Conservation (phyloP, 2,113 vertebrate species). For the Sterna hirundo region DNA sequence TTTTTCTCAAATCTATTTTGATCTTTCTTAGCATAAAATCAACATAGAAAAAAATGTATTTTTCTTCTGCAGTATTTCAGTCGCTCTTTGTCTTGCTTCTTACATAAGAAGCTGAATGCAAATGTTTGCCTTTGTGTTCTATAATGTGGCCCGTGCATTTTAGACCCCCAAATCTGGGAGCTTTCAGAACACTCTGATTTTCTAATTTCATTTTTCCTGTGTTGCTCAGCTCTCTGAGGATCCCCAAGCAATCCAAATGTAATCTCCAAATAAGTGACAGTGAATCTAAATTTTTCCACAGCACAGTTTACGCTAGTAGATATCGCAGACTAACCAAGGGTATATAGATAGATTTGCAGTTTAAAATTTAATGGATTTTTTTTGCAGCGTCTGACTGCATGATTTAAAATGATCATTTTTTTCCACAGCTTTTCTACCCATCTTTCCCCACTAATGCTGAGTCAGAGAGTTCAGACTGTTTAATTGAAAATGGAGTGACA, state of each 20-base stretch:
- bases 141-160: not conserved
- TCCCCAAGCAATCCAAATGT: not conserved
- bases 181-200: not conserved
- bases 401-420: conserved; percentile 3
- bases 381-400: not conserved
- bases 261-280: not conserved
- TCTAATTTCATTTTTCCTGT: not conserved
- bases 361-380: conserved; percentile 13
- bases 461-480: not conserved
- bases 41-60: not conserved
- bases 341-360: not conserved
- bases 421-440: not conserved
- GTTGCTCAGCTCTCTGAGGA: not conserved
- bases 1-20: conserved; percentile 41
- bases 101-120: not conserved
- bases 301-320: not conserved
- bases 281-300: not conserved
- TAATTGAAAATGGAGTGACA: conserved; percentile 9
- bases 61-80: not conserved
- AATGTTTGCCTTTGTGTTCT: not conserved
- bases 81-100: not conserved
- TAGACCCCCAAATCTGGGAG: not conserved
- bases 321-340: not conserved
- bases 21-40: not conserved
- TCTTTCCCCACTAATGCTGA: not conserved